Conservation (phyloP, 2,888 invertebrate species). For the Hyposoter didymator region DNA sequence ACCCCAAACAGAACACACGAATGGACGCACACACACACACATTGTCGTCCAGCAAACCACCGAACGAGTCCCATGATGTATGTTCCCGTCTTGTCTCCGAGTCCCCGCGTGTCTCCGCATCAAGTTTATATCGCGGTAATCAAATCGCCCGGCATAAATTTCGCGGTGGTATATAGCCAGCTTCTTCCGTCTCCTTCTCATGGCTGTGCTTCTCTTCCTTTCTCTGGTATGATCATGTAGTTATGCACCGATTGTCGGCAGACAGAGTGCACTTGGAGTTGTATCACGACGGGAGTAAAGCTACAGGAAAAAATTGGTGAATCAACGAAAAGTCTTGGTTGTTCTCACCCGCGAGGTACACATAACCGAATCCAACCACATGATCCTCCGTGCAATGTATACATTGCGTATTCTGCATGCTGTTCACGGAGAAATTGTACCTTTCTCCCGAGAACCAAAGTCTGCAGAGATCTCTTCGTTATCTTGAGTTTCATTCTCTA, state of each 20-base stretch:
- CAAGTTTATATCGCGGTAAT: slow-evolving; percentile 84
- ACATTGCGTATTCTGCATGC: slow-evolving; percentile 2
- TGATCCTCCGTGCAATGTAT: slow-evolving; percentile 25
- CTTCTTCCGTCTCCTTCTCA: slow-evolving; percentile 17
- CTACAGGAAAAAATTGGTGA: slow-evolving; percentile 64
- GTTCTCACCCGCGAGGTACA: slow-evolving; percentile 41
- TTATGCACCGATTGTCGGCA: slow-evolving; percentile 75
- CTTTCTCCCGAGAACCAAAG: slow-evolving; percentile 41
- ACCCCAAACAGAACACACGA: slow-evolving; percentile 52
- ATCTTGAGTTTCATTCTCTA: slow-evolving; percentile 24
- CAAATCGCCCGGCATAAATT: slow-evolving; percentile 82
- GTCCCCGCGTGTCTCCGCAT: slow-evolving; percentile 79
- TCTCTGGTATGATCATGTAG: slow-evolving; percentile 71
- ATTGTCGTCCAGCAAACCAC: slow-evolving; percentile 68
- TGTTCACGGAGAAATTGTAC: slow-evolving; percentile 30
- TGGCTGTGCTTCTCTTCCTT: background rate
- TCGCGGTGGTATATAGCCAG: slow-evolving; percentile 64
- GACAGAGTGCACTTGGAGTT: slow-evolving; percentile 47
- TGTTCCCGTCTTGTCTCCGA: slow-evolving; percentile 82
- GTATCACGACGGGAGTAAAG: slow-evolving; percentile 26
- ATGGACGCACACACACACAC: slow-evolving; percentile 3
- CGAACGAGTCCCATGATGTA: slow-evolving; percentile 82
- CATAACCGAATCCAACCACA: slow-evolving; percentile 25
- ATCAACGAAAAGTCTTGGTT: slow-evolving; percentile 60
- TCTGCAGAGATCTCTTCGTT: slow-evolving; percentile 53